Percentiles rank a stretch among this genome's conserved stretches.
phyloP scores from a whole-genome alignment of 2,888 invertebrate species.

The Epistrophe eligans region DNA sequence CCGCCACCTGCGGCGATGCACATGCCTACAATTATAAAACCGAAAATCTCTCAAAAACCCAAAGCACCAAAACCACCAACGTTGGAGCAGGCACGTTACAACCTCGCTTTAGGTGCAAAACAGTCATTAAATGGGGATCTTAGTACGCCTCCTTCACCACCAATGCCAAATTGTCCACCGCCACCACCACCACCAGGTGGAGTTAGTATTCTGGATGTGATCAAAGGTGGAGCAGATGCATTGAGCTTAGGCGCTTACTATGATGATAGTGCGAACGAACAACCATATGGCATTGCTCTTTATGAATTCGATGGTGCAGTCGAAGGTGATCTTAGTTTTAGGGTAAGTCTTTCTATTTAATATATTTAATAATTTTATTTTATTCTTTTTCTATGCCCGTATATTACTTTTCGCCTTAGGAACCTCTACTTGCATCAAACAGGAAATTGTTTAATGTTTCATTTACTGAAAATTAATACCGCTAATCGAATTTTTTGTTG shows the following conservation, averaged over 20 bases:
- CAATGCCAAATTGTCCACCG: slow-evolving; percentile 92
- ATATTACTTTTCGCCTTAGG: not conserved
- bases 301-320: slow-evolving; percentile 91
- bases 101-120: slow-evolving; percentile 70
- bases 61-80: slow-evolving; percentile 81
- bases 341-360: slow-evolving; percentile 85
- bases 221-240: slow-evolving; percentile 81
- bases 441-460: too few relatives aligned
- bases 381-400: not conserved
- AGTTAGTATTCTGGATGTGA: slow-evolving; percentile 82
- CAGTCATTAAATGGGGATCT: slow-evolving; percentile 42
- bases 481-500: too few relatives aligned
- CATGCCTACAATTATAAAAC: slow-evolving; percentile 90
- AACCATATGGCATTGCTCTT: slow-evolving; percentile 90
- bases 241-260: slow-evolving; percentile 78
- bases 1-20: slow-evolving; percentile 84
- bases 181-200: slow-evolving; percentile 88
- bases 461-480: too few relatives aligned
- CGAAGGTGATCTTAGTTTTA: slow-evolving; percentile 91
- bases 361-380: not conserved
- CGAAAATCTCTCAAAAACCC: slow-evolving; percentile 83
- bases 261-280: slow-evolving; percentile 82
- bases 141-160: slow-evolving; percentile 86
- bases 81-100: slow-evolving; percentile 61
- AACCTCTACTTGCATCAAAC: not conserved